Conservation (phyloP, 2,113 vertebrate species). For the Datnioides undecimradiatus region DNA sequence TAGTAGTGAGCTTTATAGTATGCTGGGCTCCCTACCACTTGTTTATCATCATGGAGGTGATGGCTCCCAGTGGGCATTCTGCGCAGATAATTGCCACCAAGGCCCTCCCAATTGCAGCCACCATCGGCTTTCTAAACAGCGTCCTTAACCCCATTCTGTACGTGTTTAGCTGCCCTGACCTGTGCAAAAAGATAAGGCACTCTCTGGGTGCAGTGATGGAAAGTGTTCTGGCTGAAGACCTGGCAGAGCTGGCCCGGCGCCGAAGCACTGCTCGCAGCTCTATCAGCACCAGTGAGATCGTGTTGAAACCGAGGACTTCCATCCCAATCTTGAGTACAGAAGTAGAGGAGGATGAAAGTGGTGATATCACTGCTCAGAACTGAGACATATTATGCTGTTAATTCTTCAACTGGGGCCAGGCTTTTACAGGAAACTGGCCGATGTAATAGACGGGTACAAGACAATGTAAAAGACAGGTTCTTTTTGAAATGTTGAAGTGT, state of each 20-base stretch:
- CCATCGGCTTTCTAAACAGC: slow-evolving; percentile 82
- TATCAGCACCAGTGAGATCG: slow-evolving; percentile 5
- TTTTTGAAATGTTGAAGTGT: background rate
- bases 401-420: background rate
- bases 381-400: fast-evolving
- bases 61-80: background rate
- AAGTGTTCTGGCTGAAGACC: slow-evolving; percentile 83
- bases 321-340: background rate
- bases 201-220: slow-evolving; percentile 83
- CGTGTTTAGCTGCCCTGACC: slow-evolving; percentile 83
- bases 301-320: background rate
- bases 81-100: background rate
- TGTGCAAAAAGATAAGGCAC: slow-evolving; percentile 79
- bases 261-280: slow-evolving; percentile 59
- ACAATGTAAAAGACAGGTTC: no score
- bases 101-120: slow-evolving; percentile 65
- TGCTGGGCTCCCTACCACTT: slow-evolving; percentile 87
- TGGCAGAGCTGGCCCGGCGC: slow-evolving; percentile 59
- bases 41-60: slow-evolving; percentile 81
- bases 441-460: background rate
- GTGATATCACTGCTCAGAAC: background rate
- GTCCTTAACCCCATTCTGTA: slow-evolving; percentile 86
- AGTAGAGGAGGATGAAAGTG: background rate
- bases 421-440: background rate
- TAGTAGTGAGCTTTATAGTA: slow-evolving; percentile 83